These are phyloP conservation scores for Botia almorhae DNA, from an alignment of 2,797 vertebrate genomes.

Conservation along the genomic window DNA sequence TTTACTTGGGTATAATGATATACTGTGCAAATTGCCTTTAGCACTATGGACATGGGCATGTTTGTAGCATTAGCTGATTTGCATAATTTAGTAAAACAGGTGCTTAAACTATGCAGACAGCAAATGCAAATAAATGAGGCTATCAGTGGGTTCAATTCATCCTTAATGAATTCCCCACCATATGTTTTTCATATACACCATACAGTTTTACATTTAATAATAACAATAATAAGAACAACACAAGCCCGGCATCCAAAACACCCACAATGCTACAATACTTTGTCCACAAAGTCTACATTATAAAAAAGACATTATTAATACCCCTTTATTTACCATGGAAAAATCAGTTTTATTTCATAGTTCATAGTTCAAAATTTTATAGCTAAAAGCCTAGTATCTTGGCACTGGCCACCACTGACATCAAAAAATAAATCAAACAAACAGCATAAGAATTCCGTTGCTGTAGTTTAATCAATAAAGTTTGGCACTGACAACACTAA, in stretches of 20 bases:
- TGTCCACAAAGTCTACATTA: background rate
- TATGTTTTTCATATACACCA: background rate
- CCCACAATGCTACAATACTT: background rate
- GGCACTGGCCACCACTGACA: background rate
- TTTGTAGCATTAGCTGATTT: background rate
- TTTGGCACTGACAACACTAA: background rate
- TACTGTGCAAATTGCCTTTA: background rate
- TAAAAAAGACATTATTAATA: background rate
- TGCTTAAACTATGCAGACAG: background rate
- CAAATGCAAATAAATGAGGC: background rate
- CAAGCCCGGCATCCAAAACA: background rate
- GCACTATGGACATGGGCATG: background rate
- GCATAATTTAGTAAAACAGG: background rate
- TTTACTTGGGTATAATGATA: no score
- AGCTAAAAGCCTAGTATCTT: background rate
- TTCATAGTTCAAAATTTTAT: no score
- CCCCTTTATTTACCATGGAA: background rate
- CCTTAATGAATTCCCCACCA: background rate
- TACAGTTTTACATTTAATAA: background rate
- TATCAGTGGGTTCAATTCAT: background rate
- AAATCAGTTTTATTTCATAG: background rate
- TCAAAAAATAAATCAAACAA: background rate
- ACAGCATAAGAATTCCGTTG: background rate
- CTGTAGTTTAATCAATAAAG: slow-evolving; percentile 1
- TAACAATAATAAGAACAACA: background rate